phyloP scores from a whole-genome alignment of 2,888 invertebrate genomes.

The Platynereis dumerilii region DNA sequence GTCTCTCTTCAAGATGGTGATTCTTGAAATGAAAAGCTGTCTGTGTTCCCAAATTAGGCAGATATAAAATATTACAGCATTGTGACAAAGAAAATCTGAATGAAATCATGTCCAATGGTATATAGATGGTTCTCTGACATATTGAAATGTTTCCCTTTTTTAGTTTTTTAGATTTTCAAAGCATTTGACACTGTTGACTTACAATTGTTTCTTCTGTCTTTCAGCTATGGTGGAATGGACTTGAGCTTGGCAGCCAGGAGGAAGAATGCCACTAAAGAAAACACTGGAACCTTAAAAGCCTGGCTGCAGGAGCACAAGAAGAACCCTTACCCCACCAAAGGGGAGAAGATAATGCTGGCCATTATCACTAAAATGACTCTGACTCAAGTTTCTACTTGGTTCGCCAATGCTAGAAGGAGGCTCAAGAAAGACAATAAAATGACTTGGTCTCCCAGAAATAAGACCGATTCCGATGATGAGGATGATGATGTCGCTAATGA shows the following conservation, averaged over 20 bases:
- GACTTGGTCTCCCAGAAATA: slow-evolving; percentile 94
- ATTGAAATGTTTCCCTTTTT: too few species aligned
- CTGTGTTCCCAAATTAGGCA: too few species aligned
- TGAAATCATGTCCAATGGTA: too few species aligned
- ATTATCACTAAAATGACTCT: slow-evolving; percentile 95
- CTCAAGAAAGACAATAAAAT: slow-evolving; percentile 97
- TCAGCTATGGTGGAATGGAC: slow-evolving; percentile 26
- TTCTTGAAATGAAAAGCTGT: too few species aligned
- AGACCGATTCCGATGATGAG: slow-evolving; percentile 42
- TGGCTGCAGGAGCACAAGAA: slow-evolving; percentile 97
- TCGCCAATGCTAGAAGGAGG: slow-evolving; percentile 90
- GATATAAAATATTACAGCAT: too few species aligned
- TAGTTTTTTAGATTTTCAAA: too few species aligned
- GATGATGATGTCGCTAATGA: slow-evolving; percentile 48
- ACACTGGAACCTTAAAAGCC: slow-evolving; percentile 94
- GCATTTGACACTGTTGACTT: background rate
- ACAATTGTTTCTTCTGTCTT: background rate
- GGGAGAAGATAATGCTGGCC: slow-evolving; percentile 94
- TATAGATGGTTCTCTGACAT: too few species aligned
- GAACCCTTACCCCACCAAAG: slow-evolving; percentile 95
- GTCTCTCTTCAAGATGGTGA: too few species aligned
- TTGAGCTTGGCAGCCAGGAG: slow-evolving; percentile 68
- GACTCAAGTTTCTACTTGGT: slow-evolving; percentile 94
- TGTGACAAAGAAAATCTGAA: too few species aligned
- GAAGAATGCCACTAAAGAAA: slow-evolving; percentile 97